Base-by-base conservation (phyloP, 2,888 invertebrate genomes). In the Heliconius ethilla region DNA sequence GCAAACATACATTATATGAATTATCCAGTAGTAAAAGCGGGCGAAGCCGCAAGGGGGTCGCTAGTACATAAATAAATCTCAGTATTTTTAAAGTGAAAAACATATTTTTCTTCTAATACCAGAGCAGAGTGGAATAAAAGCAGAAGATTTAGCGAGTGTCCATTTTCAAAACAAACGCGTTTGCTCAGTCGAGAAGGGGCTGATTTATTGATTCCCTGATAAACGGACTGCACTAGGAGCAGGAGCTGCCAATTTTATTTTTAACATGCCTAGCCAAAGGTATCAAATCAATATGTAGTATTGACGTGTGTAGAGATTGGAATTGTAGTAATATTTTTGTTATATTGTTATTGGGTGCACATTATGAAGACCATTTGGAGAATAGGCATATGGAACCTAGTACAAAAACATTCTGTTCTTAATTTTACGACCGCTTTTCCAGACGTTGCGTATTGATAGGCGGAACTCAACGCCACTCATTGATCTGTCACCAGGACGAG, bases 141-240 rank as follows among this genome's bases (percentile, higher is more conserved):
- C 79, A 70, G 79, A 79, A 82, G 80, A 82, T 82, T 81, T 82
- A 79, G 79, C 79, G 79, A 73, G 80, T 82, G 82, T 82, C 81
- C 81, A 81, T 82, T 83, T 82, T 81, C 81, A 82, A 83, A 84
- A 84, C 83, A 84, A 82, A 83, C 82, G 82, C 81, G 82, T 82
- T 82, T 83, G 76, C 79, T 83, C 81, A 80, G 75, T 77, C 82
- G 82, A 77, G 82, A 81, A 81, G 80, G 78, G 81, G 76, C 82
- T 83, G 84, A 85, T 85, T 83, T 83, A 84, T 83, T 81, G 84
- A 82, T 82, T 81, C 80, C 76, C 80, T 83, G 84, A 85, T 84
- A 83, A 83, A 85, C 81, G 81, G 81, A 78, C 77, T 69, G 76
- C 66, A 73, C 67, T 69, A 67, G 67, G 63, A 69, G 27, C 73